Conservation (phyloP, 2,113 vertebrate species). For the Fukomys damarensis region DNA sequence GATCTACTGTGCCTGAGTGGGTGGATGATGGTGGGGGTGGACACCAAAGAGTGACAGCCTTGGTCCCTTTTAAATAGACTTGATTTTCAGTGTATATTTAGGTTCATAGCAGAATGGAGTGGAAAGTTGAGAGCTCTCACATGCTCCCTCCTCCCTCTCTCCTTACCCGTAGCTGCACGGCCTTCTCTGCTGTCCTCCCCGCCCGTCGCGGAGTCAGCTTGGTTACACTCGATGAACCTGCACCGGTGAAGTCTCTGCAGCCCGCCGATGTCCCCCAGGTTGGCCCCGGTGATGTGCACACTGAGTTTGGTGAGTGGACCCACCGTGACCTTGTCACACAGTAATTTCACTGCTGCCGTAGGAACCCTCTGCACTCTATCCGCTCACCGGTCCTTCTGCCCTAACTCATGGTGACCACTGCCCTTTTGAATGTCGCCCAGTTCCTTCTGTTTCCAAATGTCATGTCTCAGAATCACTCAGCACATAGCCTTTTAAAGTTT, state of each 20-base stretch:
- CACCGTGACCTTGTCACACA: neutral
- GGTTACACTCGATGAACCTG: neutral
- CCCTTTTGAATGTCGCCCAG: neutral
- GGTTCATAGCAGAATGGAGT: neutral
- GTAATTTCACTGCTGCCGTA: neutral
- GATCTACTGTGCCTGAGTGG: neutral
- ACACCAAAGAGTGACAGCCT: neutral
- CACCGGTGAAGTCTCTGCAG: rapidly evolving
- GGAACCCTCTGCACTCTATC: neutral
- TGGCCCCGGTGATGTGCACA: neutral
- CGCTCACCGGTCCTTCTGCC: neutral
- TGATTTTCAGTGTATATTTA: neutral
- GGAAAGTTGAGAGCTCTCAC: too few relatives aligned
- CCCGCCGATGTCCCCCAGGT: neutral
- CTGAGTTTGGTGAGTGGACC: neutral
- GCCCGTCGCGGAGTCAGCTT: neutral
- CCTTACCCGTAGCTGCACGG: neutral
- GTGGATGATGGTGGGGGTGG: neutral
- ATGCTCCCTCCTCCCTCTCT: neutral
- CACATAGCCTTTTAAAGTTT: neutral
- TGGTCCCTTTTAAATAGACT: neutral
- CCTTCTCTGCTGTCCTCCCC: too few relatives aligned
- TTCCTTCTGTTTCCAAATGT: neutral
- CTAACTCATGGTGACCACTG: neutral
- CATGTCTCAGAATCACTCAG: neutral